These are phyloP conservation scores for Euzophera pinguis DNA, from an alignment of 2,888 invertebrate species.

Conservation along the genomic window DNA sequence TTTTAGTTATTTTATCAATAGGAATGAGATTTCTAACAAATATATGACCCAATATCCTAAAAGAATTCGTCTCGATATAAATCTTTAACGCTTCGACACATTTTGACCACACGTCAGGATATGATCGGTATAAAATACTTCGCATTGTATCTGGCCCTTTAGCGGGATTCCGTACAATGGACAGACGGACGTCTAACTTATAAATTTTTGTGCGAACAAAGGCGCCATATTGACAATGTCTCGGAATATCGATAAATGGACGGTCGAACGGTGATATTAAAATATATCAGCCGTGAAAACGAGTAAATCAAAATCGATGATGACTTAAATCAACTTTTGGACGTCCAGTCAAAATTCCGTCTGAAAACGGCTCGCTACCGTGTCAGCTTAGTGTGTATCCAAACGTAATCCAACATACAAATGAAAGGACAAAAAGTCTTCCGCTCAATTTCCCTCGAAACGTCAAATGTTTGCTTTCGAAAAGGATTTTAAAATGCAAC, in stretches of 20 bases:
- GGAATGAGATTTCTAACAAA: slow-evolving; percentile 17
- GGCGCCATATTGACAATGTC: slow-evolving; percentile 73
- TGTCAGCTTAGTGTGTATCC: slow-evolving; percentile 44
- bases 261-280: slow-evolving; percentile 58
- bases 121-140: slow-evolving; percentile 69
- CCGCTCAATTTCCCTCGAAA: slow-evolving; percentile 70
- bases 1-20: not conserved
- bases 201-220: slow-evolving; percentile 77
- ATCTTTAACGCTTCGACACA: slow-evolving; percentile 74
- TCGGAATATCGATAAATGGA: slow-evolving; percentile 60
- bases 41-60: slow-evolving; percentile 41
- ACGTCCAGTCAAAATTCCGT: slow-evolving; percentile 32
- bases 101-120: slow-evolving; percentile 75
- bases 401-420: slow-evolving; percentile 37
- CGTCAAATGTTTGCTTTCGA: slow-evolving; percentile 74
- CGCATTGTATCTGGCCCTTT: slow-evolving; percentile 54
- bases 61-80: slow-evolving; percentile 51
- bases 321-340: slow-evolving; percentile 53
- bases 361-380: slow-evolving; percentile 41
- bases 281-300: slow-evolving; percentile 64
- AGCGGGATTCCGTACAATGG: slow-evolving; percentile 54
- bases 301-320: slow-evolving; percentile 68
- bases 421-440: slow-evolving; percentile 55
- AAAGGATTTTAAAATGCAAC: slow-evolving; percentile 77
- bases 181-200: slow-evolving; percentile 67